Conservation (phyloP, 1,140 invertebrate genomes). For the Rhizoglyphus robini region DNA sequence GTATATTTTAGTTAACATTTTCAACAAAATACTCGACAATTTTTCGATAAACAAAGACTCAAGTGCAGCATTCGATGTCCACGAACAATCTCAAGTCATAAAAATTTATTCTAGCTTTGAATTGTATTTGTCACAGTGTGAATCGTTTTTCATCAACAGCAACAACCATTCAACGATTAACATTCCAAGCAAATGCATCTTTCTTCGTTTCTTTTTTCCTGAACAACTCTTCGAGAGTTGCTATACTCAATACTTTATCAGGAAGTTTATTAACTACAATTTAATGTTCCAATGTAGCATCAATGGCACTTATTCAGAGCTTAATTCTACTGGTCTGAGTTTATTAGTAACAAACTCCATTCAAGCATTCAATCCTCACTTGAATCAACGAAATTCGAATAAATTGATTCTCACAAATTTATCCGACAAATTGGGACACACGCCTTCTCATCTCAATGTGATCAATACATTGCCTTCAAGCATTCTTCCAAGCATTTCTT, state of each 20-base stretch:
- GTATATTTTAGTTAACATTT: constrained; percentile 4
- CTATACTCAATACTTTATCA: constrained; percentile 6
- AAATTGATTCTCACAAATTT: not conserved
- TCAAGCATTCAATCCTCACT: not conserved
- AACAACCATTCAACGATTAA: not conserved
- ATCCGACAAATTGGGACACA: not conserved
- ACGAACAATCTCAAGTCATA: not conserved
- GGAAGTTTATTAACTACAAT: not conserved
- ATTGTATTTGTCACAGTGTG: not conserved
- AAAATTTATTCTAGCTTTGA: not conserved
- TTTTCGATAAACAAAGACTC: constrained; percentile 3
- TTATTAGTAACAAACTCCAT: not conserved
- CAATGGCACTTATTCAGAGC: not conserved
- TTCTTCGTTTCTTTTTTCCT: not conserved
- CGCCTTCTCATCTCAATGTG: too few relatives aligned
- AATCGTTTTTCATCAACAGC: not conserved
- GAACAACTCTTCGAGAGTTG: not conserved
- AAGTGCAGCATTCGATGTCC: not conserved
- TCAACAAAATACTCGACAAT: not conserved
- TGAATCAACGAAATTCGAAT: not conserved
- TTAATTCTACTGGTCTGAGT: not conserved
- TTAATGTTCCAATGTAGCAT: not conserved
- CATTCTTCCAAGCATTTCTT: not conserved
- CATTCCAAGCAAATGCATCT: constrained; percentile 10
- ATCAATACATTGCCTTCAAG: not conserved